Percentiles rank a stretch among this genome's conserved stretches.
Evolutionary conservation across 2,113 vertebrate species (phyloP).

Genomic region (Pedetes capensis): DNA sequence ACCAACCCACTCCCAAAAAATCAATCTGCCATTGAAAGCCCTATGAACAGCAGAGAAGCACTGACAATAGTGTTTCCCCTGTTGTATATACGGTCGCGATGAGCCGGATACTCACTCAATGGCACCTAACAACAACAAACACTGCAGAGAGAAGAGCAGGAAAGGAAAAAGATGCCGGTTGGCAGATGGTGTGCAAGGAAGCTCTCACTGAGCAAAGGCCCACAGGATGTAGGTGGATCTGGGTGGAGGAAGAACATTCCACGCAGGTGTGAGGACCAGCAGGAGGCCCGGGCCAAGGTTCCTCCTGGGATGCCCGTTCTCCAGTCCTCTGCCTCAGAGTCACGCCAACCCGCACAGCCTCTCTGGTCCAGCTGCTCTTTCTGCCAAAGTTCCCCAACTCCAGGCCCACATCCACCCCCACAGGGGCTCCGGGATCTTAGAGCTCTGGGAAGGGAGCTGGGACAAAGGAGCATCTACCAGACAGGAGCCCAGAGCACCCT

Average conservation of each 20-base stretch:
- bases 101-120: too few relatives aligned
- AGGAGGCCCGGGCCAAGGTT: background rate
- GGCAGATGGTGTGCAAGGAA: too few relatives aligned
- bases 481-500: background rate
- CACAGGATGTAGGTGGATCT: background rate
- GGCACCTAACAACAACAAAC: too few relatives aligned
- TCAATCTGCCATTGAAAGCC: too few relatives aligned
- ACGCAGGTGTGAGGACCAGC: background rate
- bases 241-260: too few relatives aligned
- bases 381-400: background rate
- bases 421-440: too few relatives aligned
- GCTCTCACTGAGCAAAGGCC: background rate
- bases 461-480: background rate
- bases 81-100: too few relatives aligned
- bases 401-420: background rate
- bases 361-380: background rate
- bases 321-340: too few relatives aligned
- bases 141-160: too few relatives aligned
- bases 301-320: background rate
- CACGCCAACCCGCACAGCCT: fast-evolving
- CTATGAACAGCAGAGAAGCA: too few relatives aligned
- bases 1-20: too few relatives aligned
- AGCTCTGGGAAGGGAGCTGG: background rate
- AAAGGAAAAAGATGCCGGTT: background rate
- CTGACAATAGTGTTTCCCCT: too few relatives aligned